These are phyloP conservation scores for Stomorhina lunata DNA, from an alignment of 2,888 invertebrate genomes.

Conservation along the genomic window DNA sequence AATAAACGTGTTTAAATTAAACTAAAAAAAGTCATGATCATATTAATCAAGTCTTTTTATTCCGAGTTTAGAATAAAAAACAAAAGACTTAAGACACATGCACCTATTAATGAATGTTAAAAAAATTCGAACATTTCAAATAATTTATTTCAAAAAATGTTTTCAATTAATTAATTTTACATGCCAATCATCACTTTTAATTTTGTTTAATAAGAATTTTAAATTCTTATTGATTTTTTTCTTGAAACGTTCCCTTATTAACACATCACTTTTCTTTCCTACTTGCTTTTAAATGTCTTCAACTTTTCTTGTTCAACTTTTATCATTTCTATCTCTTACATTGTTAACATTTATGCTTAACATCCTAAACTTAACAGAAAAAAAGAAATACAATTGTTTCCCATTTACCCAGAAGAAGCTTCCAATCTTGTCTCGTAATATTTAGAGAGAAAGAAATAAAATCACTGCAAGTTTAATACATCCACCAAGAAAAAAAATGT, in stretches of 20 bases:
- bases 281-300: neutral
- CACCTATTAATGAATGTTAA: slow-evolving; percentile 24
- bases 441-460: slow-evolving; percentile 11
- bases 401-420: slow-evolving; percentile 49
- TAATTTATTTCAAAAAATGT: slow-evolving; percentile 32
- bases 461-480: slow-evolving; percentile 38
- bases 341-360: slow-evolving; percentile 53
- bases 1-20: slow-evolving; percentile 52
- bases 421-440: slow-evolving; percentile 45
- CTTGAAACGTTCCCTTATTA: slow-evolving; percentile 28
- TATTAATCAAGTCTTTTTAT: slow-evolving; percentile 44
- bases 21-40: slow-evolving; percentile 29
- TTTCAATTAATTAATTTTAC: no score
- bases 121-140: slow-evolving; percentile 22
- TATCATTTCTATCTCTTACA: slow-evolving; percentile 45
- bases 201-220: slow-evolving; percentile 2
- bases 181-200: slow-evolving; percentile 36
- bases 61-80: neutral
- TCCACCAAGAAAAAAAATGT: neutral
- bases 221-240: slow-evolving; percentile 25
- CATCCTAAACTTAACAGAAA: neutral
- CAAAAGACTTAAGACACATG: slow-evolving; percentile 19
- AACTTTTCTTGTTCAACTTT: slow-evolving; percentile 1
- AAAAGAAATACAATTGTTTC: slow-evolving; percentile 25
- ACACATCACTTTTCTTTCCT: slow-evolving; percentile 31